phyloP scores from a whole-genome alignment of 2,888 invertebrate species.

The Disparrhopalites patrizii region DNA sequence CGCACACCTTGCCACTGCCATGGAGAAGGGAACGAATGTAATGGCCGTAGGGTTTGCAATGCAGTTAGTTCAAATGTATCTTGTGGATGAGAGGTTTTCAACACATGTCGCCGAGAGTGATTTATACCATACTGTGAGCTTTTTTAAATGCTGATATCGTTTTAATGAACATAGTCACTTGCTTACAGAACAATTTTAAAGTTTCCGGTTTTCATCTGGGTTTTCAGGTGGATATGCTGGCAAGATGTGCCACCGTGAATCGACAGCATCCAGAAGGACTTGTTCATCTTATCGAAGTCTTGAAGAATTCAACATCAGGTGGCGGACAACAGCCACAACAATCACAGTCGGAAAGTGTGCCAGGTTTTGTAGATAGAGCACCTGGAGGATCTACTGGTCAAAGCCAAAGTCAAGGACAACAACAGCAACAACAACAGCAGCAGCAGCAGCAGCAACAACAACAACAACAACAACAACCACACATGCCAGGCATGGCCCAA shows the following conservation, averaged over 20 bases:
- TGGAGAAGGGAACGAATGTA: constrained; percentile 78
- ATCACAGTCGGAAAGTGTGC: constrained; percentile 56
- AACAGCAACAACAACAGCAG: no score
- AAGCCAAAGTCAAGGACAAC: constrained; percentile 62
- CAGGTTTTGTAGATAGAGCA: constrained; percentile 70
- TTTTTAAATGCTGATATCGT: no score
- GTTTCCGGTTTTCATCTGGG: not conserved
- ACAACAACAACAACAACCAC: no score
- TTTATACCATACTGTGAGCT: constrained; percentile 80
- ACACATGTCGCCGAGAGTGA: constrained; percentile 76
- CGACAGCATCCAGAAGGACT: constrained; percentile 47
- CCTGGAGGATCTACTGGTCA: constrained; percentile 78
- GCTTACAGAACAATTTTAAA: no score
- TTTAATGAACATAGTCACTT: no score
- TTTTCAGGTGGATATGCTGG: constrained; percentile 45
- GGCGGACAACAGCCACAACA: not conserved
- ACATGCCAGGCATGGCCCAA: constrained; percentile 82
- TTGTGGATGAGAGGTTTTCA: constrained; percentile 73
- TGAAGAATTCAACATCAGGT: constrained; percentile 40
- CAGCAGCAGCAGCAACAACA: no score
- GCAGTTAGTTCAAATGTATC: constrained; percentile 81
- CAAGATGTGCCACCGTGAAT: constrained; percentile 44
- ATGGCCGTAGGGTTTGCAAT: constrained; percentile 84
- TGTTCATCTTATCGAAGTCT: constrained; percentile 45
- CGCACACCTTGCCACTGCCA: constrained; percentile 71